Evolutionary conservation across 2,888 invertebrate species (phyloP).

Genomic region (Hirtodrosophila trivittata): DNA sequence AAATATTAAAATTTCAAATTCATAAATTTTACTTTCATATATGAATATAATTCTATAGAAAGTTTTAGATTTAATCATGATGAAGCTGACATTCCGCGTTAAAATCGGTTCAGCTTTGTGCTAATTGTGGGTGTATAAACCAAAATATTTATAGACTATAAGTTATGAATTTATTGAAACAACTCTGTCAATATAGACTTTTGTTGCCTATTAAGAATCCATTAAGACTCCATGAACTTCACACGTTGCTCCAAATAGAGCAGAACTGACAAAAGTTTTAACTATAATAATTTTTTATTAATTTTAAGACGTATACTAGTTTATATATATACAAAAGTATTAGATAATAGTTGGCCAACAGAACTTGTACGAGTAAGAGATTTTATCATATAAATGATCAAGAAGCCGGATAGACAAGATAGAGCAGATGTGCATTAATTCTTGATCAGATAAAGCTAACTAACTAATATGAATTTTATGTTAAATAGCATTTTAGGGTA

Average conservation of each 20-base stretch:
- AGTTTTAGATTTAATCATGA: no score
- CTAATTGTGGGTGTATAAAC: no score
- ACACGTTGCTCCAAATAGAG: constrained; percentile 38
- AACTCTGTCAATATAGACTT: not conserved
- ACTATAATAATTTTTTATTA: no score
- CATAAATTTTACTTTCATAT: no score
- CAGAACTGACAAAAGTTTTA: no score
- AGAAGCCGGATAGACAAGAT: constrained; percentile 18
- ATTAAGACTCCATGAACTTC: constrained; percentile 66
- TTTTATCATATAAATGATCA: constrained; percentile 68
- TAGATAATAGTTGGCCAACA: constrained; percentile 10
- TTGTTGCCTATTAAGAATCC: constrained; percentile 2
- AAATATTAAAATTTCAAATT: no score
- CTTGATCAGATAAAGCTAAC: constrained; percentile 35
- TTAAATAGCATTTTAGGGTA: constrained; percentile 30
- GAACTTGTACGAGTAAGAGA: constrained; percentile 30
- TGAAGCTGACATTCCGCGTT: no score
- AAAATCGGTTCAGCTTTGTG: no score
- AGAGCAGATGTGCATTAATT: constrained; percentile 33
- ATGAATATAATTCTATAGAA: no score
- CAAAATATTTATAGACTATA: not conserved
- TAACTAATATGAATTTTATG: constrained; percentile 58
- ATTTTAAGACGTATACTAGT: no score
- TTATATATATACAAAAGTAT: not conserved
- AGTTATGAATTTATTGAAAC: not conserved